Evolutionary conservation across 2,113 vertebrate species (phyloP), one percentile per base, ranked within the genome.

Genomic region (Entelurus aequoreus): DNA sequence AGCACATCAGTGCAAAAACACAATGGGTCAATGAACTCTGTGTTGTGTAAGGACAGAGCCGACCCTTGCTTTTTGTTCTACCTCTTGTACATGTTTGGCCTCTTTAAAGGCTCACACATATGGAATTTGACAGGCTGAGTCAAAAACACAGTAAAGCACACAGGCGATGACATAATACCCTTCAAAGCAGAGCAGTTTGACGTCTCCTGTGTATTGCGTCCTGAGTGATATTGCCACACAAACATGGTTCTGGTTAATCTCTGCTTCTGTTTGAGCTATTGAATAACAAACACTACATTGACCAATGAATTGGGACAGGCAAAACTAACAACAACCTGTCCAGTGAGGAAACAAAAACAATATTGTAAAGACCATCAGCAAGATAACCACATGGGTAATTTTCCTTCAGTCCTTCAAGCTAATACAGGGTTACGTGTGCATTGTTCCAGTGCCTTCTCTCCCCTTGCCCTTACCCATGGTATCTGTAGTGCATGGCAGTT

Each of bases 31-130:
- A 28, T 76, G 81, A 85, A 82, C 87, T 84, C 21, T 5, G 6
- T 52, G 76, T 87, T 85, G 72, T 78, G 79, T 74, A 84, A 86
- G 81, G 82, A 51, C 69, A 49, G 63, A 62, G 40, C 36, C 72
- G 79, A 81, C 63, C 75, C 55, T 55, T 19, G 19, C 53, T 64
- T 68, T 63, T 74, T 36, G 58, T 68, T 54, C 44, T 37, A 46
- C 42, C 36, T 10, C 66, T 74, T 59, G 68, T 56, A 47, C 61
- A 21, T 73, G 74, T 82, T 81, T 72, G 74, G 69, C 62, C 76
- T 76, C 48, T 59, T 76, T 68, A 42, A 76, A 61, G 2, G 36
- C 71, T 50, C 58, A 75, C 10, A n/a, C 62, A 60, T 65, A 79
- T 79, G 72, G 77, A 86, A 86, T 84, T 75, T 74, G 82, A 87